Evolutionary conservation across 2,113 vertebrate genomes (phyloP).

Genomic region (Geothlypis trichas): DNA sequence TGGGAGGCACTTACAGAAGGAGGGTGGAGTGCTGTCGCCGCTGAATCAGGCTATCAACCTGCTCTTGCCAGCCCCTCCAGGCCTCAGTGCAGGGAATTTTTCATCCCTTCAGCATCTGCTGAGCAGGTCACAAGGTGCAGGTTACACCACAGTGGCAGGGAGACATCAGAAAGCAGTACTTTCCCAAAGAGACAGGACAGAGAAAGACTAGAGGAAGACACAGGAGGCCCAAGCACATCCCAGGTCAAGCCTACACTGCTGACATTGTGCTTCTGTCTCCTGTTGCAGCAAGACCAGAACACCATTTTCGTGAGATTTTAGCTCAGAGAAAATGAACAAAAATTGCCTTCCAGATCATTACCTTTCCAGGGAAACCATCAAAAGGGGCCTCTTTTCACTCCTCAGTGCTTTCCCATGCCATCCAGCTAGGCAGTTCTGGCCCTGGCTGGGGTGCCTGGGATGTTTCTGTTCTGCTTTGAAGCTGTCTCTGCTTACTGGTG

Average conservation of each 20-base stretch:
- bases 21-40: not conserved
- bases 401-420: not conserved
- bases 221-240: not conserved
- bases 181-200: not conserved
- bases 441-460: too few relatives aligned
- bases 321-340: not conserved
- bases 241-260: not conserved
- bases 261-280: not conserved
- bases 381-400: not conserved
- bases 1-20: not conserved
- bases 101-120: not conserved
- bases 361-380: not conserved
- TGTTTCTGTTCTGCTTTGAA: not conserved
- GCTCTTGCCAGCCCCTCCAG: not conserved
- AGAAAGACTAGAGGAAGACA: not conserved
- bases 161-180: not conserved
- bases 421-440: not conserved
- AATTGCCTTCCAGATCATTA: not conserved
- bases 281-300: not conserved
- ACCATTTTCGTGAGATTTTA: not conserved
- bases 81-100: not conserved
- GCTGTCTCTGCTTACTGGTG: not conserved
- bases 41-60: conserved; percentile 13
- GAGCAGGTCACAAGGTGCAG: not conserved
- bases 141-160: not conserved